Evolutionary conservation across 2,797 vertebrate genomes (phyloP).

Genomic region (Leuciscus waleckii): DNA sequence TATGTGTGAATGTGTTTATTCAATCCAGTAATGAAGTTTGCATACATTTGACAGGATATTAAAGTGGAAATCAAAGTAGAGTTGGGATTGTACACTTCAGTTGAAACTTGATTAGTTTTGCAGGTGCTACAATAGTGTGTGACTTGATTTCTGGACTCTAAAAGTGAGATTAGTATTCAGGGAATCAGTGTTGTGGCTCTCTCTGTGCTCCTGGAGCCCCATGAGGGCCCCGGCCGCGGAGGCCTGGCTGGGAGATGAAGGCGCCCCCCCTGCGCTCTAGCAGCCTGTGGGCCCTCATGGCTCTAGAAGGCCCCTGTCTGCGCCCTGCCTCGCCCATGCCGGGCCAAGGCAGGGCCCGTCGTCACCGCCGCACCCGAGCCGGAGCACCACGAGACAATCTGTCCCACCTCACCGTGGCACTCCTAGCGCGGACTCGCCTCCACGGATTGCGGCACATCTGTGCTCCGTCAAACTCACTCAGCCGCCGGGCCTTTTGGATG

Average conservation of each 20-base stretch:
- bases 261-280: slow-evolving; percentile 74
- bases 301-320: slow-evolving; percentile 78
- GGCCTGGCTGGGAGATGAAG: slow-evolving; percentile 83
- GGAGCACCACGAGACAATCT: slow-evolving; percentile 51
- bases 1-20: slow-evolving; percentile 9
- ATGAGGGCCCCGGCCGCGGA: slow-evolving; percentile 80
- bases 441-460: slow-evolving; percentile 91
- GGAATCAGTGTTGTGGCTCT: slow-evolving; percentile 37
- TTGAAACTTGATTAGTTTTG: slow-evolving; percentile 1
- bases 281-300: slow-evolving; percentile 81
- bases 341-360: slow-evolving; percentile 69
- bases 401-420: slow-evolving; percentile 69
- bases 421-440: slow-evolving; percentile 85
- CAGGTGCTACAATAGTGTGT: background rate
- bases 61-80: background rate
- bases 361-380: slow-evolving; percentile 55
- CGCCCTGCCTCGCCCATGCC: slow-evolving; percentile 73
- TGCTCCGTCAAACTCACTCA: slow-evolving; percentile 79
- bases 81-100: background rate
- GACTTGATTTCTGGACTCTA: background rate
- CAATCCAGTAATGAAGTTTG: background rate
- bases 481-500: slow-evolving; percentile 90
- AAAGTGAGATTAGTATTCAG: slow-evolving; percentile 10
- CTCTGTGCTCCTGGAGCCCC: slow-evolving; percentile 75
- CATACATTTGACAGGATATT: background rate